Evolutionary conservation across 1,140 invertebrate genomes (phyloP).

Genomic region (Hypsibius dujardini): DNA sequence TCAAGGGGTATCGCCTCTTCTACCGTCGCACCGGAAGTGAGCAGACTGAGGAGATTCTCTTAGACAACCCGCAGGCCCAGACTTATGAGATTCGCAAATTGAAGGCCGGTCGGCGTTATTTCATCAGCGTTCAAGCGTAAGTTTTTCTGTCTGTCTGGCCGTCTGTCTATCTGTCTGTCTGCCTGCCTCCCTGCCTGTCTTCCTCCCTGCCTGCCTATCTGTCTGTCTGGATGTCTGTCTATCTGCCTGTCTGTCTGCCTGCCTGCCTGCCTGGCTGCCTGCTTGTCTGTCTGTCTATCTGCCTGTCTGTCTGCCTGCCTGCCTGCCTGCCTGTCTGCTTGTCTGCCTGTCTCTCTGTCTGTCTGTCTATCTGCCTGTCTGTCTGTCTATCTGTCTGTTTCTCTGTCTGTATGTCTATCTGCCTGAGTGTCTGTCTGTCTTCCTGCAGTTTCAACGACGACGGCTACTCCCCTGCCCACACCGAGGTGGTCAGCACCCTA

Average conservation of each 20-base stretch:
- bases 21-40: background rate
- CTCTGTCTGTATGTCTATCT: no score
- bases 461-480: slow-evolving; percentile 12
- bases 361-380: no score
- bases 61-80: slow-evolving; percentile 4
- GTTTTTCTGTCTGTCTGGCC: background rate
- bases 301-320: no score
- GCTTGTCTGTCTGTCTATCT: no score
- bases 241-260: no score
- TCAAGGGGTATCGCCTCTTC: background rate
- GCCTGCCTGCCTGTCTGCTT: no score
- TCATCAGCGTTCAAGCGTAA: slow-evolving; percentile 14
- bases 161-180: background rate
- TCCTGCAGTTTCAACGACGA: slow-evolving; percentile 11
- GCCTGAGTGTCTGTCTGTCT: background rate
- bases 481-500: background rate
- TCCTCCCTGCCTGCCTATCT: no score
- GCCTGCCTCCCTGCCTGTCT: background rate
- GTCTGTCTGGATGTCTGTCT: no score
- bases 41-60: background rate
- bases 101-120: background rate
- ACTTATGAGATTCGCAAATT: slow-evolving; percentile 8
- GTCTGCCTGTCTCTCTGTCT: no score
- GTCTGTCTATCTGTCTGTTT: no score
- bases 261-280: no score